phyloP scores from a whole-genome alignment of 2,797 vertebrate genomes.

The Fundulus diaphanus region DNA sequence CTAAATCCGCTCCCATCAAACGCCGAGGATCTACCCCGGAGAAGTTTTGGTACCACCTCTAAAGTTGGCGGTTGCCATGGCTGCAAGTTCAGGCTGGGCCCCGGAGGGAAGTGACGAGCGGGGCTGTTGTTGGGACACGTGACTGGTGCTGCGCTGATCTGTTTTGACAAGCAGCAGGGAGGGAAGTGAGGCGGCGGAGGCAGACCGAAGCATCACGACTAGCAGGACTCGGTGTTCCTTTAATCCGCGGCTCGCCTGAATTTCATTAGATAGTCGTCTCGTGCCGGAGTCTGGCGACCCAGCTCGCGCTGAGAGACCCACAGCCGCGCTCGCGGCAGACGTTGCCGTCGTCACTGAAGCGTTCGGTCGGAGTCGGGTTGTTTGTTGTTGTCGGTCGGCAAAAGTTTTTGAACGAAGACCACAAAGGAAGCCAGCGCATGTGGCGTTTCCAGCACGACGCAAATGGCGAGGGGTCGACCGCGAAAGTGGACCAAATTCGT shows the following conservation, averaged over 20 bases:
- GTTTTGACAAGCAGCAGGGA: conserved; percentile 87
- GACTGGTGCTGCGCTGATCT: conserved; percentile 82
- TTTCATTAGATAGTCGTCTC: conserved; percentile 3
- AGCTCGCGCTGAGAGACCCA: neutral
- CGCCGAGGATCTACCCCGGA: neutral
- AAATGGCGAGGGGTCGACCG: conserved; percentile 33
- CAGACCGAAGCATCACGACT: conserved; percentile 73
- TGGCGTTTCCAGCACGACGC: conserved; percentile 32
- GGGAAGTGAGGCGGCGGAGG: conserved; percentile 66
- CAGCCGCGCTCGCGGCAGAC: neutral
- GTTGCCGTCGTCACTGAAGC: conserved; percentile 16
- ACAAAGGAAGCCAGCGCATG: conserved; percentile 63
- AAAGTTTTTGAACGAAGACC: conserved; percentile 66
- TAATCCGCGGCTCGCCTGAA: conserved; percentile 52
- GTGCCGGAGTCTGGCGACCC: neutral
- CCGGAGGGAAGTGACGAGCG: conserved; percentile 78
- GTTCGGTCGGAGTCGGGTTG: conserved; percentile 17
- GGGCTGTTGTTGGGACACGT: conserved; percentile 89
- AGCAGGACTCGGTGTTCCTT: conserved; percentile 54
- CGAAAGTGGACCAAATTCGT: conserved; percentile 22
- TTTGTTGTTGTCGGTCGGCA: conserved; percentile 60
- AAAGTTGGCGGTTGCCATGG: conserved; percentile 77
- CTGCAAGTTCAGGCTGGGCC: conserved; percentile 77
- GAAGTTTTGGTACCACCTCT: conserved; percentile 36
- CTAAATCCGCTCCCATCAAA: neutral